Conservation (phyloP, 2,888 invertebrate genomes). For the Ceraclea dissimilis region DNA sequence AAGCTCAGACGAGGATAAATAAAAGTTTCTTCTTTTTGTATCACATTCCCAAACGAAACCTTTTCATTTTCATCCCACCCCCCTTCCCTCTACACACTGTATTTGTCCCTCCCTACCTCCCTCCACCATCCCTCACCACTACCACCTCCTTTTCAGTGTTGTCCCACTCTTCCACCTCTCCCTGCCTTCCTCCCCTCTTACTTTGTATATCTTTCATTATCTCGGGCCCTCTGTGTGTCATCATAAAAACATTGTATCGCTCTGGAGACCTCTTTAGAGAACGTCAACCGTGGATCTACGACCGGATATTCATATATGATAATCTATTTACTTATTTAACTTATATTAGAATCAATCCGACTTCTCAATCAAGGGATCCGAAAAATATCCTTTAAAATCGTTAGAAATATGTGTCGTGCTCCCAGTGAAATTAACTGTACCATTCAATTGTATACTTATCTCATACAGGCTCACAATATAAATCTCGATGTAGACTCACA, state of each 20-base stretch:
- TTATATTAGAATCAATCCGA: no score
- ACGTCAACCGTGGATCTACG: background rate
- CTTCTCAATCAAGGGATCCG: no score
- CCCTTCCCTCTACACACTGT: background rate
- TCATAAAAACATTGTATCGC: conserved; percentile 19
- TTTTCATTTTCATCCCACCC: conserved; percentile 2
- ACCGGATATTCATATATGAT: no score
- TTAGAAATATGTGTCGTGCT: no score
- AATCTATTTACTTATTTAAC: no score
- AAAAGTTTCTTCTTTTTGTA: conserved; percentile 11
- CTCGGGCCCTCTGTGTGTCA: conserved; percentile 12
- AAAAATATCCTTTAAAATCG: no score
- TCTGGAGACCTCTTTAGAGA: background rate
- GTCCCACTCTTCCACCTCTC: background rate
- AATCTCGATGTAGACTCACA: no score
- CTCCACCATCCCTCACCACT: background rate
- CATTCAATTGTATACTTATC: no score
- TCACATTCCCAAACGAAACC: conserved; percentile 5
- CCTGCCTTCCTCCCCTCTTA: background rate
- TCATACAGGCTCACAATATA: no score
- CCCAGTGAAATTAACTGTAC: no score
- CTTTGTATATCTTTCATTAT: conserved; percentile 10
- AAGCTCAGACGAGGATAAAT: conserved; percentile 5
- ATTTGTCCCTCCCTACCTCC: background rate
- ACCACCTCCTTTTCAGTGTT: no score